Conservation (phyloP, 2,113 vertebrate genomes). For the Hemicordylus capensis region DNA sequence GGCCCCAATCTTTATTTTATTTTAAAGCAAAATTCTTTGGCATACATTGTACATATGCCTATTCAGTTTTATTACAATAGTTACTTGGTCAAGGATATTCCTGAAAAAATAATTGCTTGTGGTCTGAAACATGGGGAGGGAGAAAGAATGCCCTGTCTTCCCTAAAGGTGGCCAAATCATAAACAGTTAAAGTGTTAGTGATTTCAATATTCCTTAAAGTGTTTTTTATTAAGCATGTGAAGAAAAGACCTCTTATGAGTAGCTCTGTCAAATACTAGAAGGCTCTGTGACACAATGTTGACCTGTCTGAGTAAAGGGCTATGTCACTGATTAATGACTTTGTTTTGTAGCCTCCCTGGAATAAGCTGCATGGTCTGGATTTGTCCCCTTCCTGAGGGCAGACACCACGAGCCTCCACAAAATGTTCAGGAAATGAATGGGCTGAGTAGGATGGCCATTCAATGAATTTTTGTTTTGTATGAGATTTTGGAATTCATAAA, state of each 20-base stretch:
- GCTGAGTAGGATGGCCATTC: slow-evolving; percentile 56
- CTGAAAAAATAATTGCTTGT: not conserved
- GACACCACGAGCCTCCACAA: slow-evolving; percentile 49
- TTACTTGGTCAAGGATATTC: not conserved
- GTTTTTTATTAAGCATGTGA: not conserved
- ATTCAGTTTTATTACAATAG: not conserved
- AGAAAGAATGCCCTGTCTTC: not conserved
- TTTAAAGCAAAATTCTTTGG: not conserved
- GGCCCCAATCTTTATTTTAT: not conserved
- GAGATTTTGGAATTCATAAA: slow-evolving; percentile 68
- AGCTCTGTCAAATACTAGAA: not conserved
- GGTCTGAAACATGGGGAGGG: not conserved
- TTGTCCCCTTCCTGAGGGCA: slow-evolving; percentile 61
- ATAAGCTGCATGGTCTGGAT: slow-evolving; percentile 41
- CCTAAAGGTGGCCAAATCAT: not conserved
- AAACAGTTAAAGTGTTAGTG: not conserved
- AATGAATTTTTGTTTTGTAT: slow-evolving; percentile 69
- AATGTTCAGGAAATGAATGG: slow-evolving; percentile 67
- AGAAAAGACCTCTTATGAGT: accelerated
- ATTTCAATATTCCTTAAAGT: not conserved
- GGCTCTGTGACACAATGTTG: not conserved
- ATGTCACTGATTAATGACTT: slow-evolving; percentile 29
- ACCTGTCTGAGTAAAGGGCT: not conserved
- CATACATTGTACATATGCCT: not conserved
- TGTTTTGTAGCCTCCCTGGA: slow-evolving; percentile 43